These are phyloP conservation scores for Mirza zaza DNA, from an alignment of 2,113 vertebrate species.

Conservation along the genomic window DNA sequence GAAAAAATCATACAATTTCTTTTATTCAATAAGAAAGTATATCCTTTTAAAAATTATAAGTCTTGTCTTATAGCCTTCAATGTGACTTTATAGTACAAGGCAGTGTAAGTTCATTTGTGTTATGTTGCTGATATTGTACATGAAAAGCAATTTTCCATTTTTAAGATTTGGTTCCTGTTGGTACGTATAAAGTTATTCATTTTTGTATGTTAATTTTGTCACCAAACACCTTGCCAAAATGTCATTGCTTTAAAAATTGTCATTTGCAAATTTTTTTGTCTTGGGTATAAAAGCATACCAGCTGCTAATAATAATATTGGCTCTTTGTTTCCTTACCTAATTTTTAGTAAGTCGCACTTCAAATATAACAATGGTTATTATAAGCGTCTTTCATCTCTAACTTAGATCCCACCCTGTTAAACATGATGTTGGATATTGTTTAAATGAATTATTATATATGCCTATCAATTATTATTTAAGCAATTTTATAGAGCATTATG, in stretches of 20 bases:
- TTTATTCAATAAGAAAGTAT: neutral
- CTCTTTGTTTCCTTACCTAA: neutral
- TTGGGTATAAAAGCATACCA: neutral
- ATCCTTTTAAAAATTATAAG: neutral
- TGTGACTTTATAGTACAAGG: neutral
- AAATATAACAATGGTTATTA: neutral
- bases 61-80: neutral
- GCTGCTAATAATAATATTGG: neutral
- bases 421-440: neutral
- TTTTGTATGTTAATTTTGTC: neutral
- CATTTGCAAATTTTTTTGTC: neutral
- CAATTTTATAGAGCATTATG: neutral
- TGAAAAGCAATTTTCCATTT: neutral
- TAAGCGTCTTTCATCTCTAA: neutral
- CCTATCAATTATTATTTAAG: neutral
- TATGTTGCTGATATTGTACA: neutral
- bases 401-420: neutral
- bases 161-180: neutral
- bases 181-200: neutral
- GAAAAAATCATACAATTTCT: neutral
- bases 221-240: neutral
- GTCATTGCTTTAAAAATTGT: neutral
- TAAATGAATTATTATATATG: neutral
- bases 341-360: neutral
- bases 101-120: neutral